A percentile compares a stretch with the other conserved stretches of the same genome.
Conservation (phyloP, 2,797 vertebrate species). For the Falco peregrinus region DNA sequence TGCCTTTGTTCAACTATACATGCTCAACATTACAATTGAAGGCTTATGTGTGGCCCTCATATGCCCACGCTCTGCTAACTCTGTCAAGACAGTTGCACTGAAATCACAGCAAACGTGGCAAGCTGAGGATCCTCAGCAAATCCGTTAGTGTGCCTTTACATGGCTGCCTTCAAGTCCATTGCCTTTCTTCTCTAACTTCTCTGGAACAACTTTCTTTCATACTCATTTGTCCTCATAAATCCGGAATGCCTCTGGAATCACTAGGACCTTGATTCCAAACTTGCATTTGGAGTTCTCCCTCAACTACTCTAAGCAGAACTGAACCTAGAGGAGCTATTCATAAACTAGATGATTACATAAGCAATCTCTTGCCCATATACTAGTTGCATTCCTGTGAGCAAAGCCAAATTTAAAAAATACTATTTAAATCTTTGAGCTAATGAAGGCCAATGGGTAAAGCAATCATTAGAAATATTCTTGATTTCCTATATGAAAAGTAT, state of each 20-base stretch:
- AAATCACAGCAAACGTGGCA: neutral
- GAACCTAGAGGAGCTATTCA: neutral
- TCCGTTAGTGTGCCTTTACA: neutral
- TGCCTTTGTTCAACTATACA: neutral
- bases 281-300: neutral
- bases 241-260: neutral
- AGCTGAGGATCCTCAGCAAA: neutral
- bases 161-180: neutral
- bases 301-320: neutral
- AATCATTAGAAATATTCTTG: neutral
- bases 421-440: neutral
- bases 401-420: neutral
- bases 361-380: neutral
- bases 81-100: neutral
- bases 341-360: neutral
- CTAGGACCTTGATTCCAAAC: neutral
- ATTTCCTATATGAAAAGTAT: neutral
- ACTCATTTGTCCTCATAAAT: neutral
- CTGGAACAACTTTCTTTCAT: neutral
- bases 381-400: neutral
- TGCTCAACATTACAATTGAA: neutral
- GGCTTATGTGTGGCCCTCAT: neutral
- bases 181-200: neutral
- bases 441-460: neutral
- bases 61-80: neutral